Base-by-base conservation (phyloP, 2,888 invertebrate genomes). In the Sinotaia quadrata region DNA sequence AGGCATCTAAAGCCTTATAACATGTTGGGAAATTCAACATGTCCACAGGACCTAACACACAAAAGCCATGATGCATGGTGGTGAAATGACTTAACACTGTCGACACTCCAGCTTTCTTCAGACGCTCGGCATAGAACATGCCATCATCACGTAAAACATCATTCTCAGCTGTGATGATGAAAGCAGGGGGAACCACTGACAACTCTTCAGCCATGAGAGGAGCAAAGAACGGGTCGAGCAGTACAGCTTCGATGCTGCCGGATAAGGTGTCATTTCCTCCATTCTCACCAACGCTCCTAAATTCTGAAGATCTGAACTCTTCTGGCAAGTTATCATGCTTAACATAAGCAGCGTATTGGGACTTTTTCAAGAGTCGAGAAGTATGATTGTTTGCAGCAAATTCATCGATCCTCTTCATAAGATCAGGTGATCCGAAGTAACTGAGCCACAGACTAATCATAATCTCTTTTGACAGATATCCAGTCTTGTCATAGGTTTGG, bases 381-480 rank as follows among this genome's bases (percentile, higher is more conserved):
- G 71, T 68, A 58, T 75, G 75, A 49, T 69, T 61, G 57, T 69
- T 75, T 5, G 33, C 54, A 27, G 36, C 29, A 12, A 73, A 66
- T 10, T 56, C 33, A 10, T 27, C 37, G 4, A 44, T 5, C 29
- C 37, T 54, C 24, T 24, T 36, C 8, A 29, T 34, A 5, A 51
- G 36, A 15, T 69, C 36, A 12, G 67, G 62, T 12, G 60, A 37
- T 1, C 52, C 52, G 12, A 68, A 51, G 41, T 71, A 71, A 31
- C 41, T 8, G 4, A 71, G 47, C 69, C 71, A 73, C 56, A 69
- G 61, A 2, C 24, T 24, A 3, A 68, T 33, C 63, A 75, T 70
- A 7, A 44, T 21, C 27, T 56, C 29, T 51, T 49, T 67, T 37
- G 56, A 49, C 0, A 75, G 62, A 15, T 44, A 41, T 0, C 56